Conservation (phyloP, 2,888 invertebrate genomes). For the Nomada ruficornis region DNA sequence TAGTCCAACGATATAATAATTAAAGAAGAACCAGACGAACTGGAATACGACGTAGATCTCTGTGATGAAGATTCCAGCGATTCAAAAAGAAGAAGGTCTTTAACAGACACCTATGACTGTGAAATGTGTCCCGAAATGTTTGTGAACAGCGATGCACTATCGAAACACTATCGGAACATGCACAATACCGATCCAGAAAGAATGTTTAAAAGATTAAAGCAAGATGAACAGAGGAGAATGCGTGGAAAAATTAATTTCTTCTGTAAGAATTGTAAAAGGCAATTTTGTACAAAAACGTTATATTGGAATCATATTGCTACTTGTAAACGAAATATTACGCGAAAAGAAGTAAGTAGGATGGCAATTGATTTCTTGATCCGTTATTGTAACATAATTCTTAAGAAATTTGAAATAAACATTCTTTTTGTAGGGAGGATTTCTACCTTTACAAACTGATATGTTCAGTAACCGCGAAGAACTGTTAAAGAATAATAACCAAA, state of each 20-base stretch:
- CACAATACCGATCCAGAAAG: slow-evolving; percentile 80
- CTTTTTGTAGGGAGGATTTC: slow-evolving; percentile 15
- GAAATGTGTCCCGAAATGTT: slow-evolving; percentile 82
- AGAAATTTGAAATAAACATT: neutral
- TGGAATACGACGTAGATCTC: slow-evolving; percentile 77
- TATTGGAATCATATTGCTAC: slow-evolving; percentile 80
- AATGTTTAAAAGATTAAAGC: slow-evolving; percentile 75
- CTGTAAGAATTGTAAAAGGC: slow-evolving; percentile 80
- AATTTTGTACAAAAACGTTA: slow-evolving; percentile 80
- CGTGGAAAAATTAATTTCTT: slow-evolving; percentile 74
- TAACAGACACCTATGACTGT: slow-evolving; percentile 80
- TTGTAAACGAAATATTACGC: slow-evolving; percentile 65
- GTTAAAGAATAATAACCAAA: slow-evolving; percentile 80
- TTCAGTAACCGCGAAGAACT: slow-evolving; percentile 34
- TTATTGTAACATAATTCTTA: too few species aligned
- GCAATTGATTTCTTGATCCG: too few species aligned
- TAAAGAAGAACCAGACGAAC: slow-evolving; percentile 81
- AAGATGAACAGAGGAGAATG: slow-evolving; percentile 66
- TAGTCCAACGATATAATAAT: slow-evolving; percentile 72
- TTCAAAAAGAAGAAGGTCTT: slow-evolving; percentile 74
- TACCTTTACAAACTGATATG: slow-evolving; percentile 19
- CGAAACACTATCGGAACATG: slow-evolving; percentile 80
- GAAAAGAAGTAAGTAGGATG: slow-evolving; percentile 38
- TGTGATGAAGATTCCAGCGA: slow-evolving; percentile 73
- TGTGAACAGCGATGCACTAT: slow-evolving; percentile 77